Evolutionary conservation across 1,140 invertebrate species (phyloP), one percentile per base, ranked within the genome.

Genomic region (Apis florea): DNA sequence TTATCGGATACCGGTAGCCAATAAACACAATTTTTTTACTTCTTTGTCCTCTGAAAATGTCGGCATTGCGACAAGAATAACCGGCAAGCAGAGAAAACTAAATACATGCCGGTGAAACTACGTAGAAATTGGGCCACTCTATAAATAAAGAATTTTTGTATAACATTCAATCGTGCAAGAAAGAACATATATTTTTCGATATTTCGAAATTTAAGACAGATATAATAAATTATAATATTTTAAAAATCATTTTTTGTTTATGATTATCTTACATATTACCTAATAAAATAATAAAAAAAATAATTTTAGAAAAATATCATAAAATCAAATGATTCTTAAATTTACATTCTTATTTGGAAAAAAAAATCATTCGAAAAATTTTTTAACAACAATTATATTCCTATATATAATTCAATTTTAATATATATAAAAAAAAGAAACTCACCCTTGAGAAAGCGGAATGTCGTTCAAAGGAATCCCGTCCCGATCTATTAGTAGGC

Each of bases 381-480:
- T 40, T 49, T 49, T 24, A 51, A 53, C 3, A 63, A 64, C 10
- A 21, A 63, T 21, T 19, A 19, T 17, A 51, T 31, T 61, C 53
- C 24, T 17, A 21, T 21, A 24, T 11, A 5, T 1, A n/a, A 31
- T 17, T 24, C 3, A 21, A 17, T 24, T 68, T 49, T 49, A 49
- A 19, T 64, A 68, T 13, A 19, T 21, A 61, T 40, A 63, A 5
- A 17, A 21, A 1, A 69, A 13, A 47, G 13, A 17, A 21, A 90
- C 90, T 89, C 85, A 94, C 93, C 80, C 90, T 92, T 10, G 92
- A 84, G 70, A 93, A 93, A 19, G 81, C 82, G 70, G 86, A 54
- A 79, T 92, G 90, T 24, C 92, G 90, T 67, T 93, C 90, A 71
- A 92, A 91, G 1, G 91, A 87, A 79, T 93, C 92, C 51, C 90